These are phyloP conservation scores for Drosophila aff. DNA, from an alignment of 1,140 invertebrate genomes.

Conservation along the genomic window DNA sequence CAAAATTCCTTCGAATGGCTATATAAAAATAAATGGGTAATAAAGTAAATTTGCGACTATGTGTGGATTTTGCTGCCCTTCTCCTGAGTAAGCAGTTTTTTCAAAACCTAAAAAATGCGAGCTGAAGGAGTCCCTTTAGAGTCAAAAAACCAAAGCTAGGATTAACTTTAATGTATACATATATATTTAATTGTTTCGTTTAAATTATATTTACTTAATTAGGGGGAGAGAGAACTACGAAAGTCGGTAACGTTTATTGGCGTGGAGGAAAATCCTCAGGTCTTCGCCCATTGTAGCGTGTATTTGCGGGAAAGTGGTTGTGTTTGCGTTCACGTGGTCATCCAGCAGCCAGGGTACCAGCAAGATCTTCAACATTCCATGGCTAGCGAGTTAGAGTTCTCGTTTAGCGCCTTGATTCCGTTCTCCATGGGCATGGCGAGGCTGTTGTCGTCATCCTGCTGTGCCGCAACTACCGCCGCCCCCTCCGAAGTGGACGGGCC, in stretches of 20 bases:
- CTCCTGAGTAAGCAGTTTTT: no score
- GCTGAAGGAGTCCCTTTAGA: neutral
- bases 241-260: neutral
- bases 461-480: neutral
- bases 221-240: constrained; percentile 23
- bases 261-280: constrained; percentile 13
- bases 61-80: neutral
- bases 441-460: constrained; percentile 76
- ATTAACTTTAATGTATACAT: constrained; percentile 62
- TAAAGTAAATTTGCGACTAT: neutral
- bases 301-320: constrained; percentile 21
- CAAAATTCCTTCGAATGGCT: no score
- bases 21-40: no score
- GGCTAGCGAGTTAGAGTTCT: constrained; percentile 84
- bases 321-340: constrained; percentile 18
- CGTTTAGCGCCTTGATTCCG: constrained; percentile 77
- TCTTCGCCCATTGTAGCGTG: constrained; percentile 32
- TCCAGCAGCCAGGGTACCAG: constrained; percentile 26
- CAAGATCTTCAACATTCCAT: constrained; percentile 77
- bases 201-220: constrained; percentile 74
- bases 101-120: neutral
- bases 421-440: constrained; percentile 79
- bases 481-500: constrained; percentile 60
- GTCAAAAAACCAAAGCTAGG: neutral
- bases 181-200: constrained; percentile 60